These are phyloP conservation scores for Hoplias malabaricus DNA, from an alignment of 2,113 vertebrate species.

Conservation along the genomic window DNA sequence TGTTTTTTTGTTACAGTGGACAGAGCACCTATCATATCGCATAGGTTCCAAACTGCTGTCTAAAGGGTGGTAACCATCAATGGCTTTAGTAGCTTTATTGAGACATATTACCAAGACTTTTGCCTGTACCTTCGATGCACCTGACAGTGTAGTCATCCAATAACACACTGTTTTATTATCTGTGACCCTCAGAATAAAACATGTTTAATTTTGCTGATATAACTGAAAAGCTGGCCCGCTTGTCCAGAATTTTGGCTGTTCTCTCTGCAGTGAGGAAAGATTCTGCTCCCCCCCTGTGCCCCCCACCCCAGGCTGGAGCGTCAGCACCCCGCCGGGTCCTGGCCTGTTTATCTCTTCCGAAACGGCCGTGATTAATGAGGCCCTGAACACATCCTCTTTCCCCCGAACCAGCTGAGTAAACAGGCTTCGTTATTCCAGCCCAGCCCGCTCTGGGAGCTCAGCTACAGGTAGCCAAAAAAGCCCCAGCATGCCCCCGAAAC, in stretches of 20 bases:
- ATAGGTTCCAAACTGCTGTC: too few relatives aligned
- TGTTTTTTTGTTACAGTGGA: too few relatives aligned
- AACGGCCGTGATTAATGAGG: constrained; percentile 86
- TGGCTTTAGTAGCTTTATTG: too few relatives aligned
- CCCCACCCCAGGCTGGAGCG: constrained; percentile 43
- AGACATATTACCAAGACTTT: too few relatives aligned
- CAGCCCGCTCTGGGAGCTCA: constrained; percentile 51
- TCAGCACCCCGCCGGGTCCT: constrained; percentile 65
- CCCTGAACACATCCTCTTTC: constrained; percentile 81
- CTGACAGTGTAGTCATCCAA: not conserved
- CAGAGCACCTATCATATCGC: too few relatives aligned
- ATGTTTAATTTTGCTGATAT: not conserved
- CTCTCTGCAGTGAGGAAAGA: constrained; percentile 55
- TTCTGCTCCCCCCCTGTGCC: constrained; percentile 57
- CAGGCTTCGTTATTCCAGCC: constrained; percentile 64
- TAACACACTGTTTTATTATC: not conserved
- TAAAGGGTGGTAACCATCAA: too few relatives aligned
- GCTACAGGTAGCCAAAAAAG: constrained; percentile 64
- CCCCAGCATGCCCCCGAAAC: constrained; percentile 21
- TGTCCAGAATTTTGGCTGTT: constrained; percentile 71
- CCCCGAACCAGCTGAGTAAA: constrained; percentile 90
- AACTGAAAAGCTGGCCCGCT: constrained; percentile 47
- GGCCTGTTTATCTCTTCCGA: constrained; percentile 80
- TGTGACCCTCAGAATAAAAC: not conserved
- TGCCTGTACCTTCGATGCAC: too few relatives aligned